Percentiles rank a stretch among this genome's conserved stretches.
Evolutionary conservation across 2,797 vertebrate species (phyloP).

Genomic region (Clamator glandarius): DNA sequence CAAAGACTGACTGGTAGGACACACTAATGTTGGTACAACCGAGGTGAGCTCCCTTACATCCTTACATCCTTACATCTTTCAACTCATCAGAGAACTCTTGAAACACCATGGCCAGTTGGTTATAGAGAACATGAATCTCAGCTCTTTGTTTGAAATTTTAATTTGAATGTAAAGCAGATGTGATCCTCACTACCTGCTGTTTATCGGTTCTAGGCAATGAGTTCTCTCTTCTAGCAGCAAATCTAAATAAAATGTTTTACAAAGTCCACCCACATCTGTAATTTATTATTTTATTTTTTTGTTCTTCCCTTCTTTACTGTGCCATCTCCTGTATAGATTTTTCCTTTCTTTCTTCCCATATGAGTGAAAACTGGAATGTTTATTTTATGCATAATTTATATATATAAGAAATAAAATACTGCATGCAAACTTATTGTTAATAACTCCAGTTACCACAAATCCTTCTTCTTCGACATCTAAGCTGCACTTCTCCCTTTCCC

Average conservation of each 20-base stretch:
- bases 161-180: constrained; percentile 22
- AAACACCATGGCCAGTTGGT: background rate
- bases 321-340: background rate
- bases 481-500: background rate
- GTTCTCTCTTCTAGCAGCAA: background rate
- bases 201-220: background rate
- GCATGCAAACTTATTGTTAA: background rate
- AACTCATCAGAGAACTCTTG: background rate
- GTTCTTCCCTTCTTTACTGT: background rate
- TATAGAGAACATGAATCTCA: background rate
- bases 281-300: background rate
- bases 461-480: background rate
- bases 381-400: background rate
- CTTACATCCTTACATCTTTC: constrained; percentile 25
- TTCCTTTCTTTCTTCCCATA: fast-evolving
- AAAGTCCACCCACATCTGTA: background rate
- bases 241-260: background rate
- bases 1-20: background rate
- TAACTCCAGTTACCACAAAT: background rate
- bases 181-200: background rate
- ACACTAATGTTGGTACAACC: background rate
- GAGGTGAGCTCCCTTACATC: background rate
- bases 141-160: constrained; percentile 26
- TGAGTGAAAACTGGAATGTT: background rate
- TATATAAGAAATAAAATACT: background rate